Evolutionary conservation across 2,797 vertebrate species (phyloP), one percentile per base, ranked within the genome.

Genomic region (Lacerta bilineata): DNA sequence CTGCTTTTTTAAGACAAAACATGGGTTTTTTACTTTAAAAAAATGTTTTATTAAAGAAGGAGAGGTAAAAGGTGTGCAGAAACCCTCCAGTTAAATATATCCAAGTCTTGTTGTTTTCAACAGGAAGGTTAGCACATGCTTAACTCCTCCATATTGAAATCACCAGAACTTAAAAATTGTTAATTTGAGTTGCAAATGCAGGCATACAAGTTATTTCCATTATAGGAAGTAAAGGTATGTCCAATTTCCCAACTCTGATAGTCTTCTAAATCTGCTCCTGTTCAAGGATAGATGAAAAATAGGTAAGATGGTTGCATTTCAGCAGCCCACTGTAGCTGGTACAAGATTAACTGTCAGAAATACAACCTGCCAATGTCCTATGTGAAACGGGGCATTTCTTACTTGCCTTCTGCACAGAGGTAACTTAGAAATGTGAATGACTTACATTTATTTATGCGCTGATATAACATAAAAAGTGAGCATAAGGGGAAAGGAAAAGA

Each of bases 171-270:
- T 76, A 41, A 83, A 90, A 55, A 81, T 17, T 83, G 0, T 66
- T 86, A 84, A 11, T 17, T 77, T 78, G 20, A 33, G 74, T 13
- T 43, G 27, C 9, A 55, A 18, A 2, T 27, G 25, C 7, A 13
- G 72, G 5, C 18, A 39, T 66, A 89, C 23, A 9, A 0, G 80
- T 84, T 94, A 87, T 91, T 84, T 91, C 46, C 83, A 91, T 83
- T 90, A 89, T 43, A 81, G 86, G 27, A 88, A 87, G 41, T 10
- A 85, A 59, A 87, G 33, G 71, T 27, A 46, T 8, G 8, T 15
- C 71, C 29, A 82, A 39, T 29, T 82, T 11, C 17, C 27, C 39
- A 11, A 50, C 41, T 76, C 79, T 75, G 23, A 82, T 75, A 66
- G 27, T 82, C 2, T 66, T 61, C 43, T 72, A 69, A 29, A 43